Percentiles rank a stretch among this genome's conserved stretches.
Evolutionary conservation across 2,113 vertebrate species (phyloP).

Genomic region (Catharus bicknelli): DNA sequence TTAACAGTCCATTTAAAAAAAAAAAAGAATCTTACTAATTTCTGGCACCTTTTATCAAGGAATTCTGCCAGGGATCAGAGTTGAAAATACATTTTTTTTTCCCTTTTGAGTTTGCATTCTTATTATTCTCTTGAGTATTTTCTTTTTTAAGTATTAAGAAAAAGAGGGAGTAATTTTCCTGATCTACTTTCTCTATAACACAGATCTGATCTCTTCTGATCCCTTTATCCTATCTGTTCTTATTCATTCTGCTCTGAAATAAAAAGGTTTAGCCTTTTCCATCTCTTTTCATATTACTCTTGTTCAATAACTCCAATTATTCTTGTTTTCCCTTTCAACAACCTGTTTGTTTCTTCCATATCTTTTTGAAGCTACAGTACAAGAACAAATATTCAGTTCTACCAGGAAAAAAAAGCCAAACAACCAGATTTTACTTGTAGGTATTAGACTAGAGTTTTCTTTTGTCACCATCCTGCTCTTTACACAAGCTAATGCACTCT

Average conservation of each 20-base stretch:
- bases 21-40: not conserved
- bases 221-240: not conserved
- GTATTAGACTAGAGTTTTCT: not conserved
- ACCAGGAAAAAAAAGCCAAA: not conserved
- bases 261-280: not conserved
- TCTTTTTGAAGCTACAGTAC: not conserved
- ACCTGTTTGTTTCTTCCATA: not conserved
- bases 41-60: not conserved
- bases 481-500: not conserved
- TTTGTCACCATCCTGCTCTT: not conserved
- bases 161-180: not conserved
- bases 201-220: not conserved
- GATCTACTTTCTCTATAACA: not conserved
- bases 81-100: not conserved
- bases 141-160: not conserved
- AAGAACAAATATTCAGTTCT: not conserved
- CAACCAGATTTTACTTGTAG: not conserved
- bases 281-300: not conserved
- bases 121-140: not conserved
- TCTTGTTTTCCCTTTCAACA: constrained; percentile 20
- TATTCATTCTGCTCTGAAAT: not conserved
- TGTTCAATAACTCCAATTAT: not conserved
- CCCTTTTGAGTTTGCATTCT: not conserved
- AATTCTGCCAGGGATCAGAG: not conserved
- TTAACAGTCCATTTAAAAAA: fast-evolving